Evolutionary conservation across 2,888 invertebrate genomes (phyloP).

Genomic region (Patella caerulea): DNA sequence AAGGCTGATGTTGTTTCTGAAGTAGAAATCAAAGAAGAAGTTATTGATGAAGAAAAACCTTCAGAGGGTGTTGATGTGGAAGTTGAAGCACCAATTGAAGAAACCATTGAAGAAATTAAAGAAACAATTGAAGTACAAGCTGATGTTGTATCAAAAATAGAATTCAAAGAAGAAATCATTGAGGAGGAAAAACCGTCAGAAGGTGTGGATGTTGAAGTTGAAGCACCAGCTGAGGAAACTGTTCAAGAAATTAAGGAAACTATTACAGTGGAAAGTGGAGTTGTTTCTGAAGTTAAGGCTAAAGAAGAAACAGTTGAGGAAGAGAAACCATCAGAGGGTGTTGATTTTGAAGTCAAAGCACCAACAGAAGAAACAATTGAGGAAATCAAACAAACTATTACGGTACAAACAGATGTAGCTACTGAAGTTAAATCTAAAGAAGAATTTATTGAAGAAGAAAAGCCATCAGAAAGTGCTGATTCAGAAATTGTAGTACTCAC

Average conservation of each 20-base stretch:
- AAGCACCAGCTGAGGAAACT: slow-evolving; percentile 19
- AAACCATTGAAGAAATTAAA: slow-evolving; percentile 29
- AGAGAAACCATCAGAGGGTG: slow-evolving; percentile 12
- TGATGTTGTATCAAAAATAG: slow-evolving; percentile 34
- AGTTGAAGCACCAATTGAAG: slow-evolving; percentile 28
- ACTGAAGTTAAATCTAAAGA: not conserved
- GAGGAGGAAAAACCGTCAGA: slow-evolving; percentile 25
- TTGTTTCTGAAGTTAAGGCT: slow-evolving; percentile 26
- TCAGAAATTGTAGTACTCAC: slow-evolving; percentile 6
- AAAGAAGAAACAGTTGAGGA: slow-evolving; percentile 16
- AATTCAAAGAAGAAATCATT: slow-evolving; percentile 20
- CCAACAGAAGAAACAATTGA: slow-evolving; percentile 32
- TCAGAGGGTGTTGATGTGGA: slow-evolving; percentile 33
- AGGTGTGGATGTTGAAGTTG: slow-evolving; percentile 27
- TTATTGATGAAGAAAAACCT: slow-evolving; percentile 26
- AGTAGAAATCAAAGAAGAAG: slow-evolving; percentile 24
- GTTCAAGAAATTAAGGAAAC: slow-evolving; percentile 23
- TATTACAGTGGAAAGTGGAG: slow-evolving; percentile 28
- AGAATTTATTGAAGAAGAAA: slow-evolving; percentile 17
- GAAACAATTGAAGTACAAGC: slow-evolving; percentile 30
- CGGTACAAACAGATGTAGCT: not conserved
- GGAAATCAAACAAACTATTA: slow-evolving; percentile 6
- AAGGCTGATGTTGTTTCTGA: slow-evolving; percentile 5
- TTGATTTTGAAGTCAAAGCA: slow-evolving; percentile 27
- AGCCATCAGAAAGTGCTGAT: slow-evolving; percentile 21